Evolutionary conservation across 2,797 vertebrate genomes (phyloP).

Genomic region (Tapera naevia): DNA sequence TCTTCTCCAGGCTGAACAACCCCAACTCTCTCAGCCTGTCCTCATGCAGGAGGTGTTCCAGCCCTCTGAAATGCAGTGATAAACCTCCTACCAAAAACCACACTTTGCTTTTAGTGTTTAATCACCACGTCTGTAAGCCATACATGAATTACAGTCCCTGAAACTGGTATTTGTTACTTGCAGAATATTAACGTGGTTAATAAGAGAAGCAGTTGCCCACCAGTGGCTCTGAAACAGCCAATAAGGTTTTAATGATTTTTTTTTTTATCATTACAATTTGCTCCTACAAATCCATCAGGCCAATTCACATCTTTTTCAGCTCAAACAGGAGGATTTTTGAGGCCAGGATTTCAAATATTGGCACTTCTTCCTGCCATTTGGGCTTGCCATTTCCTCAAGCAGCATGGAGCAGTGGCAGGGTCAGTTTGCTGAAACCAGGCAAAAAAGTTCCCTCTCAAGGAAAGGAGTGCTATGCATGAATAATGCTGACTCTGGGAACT

Average conservation of each 20-base stretch:
- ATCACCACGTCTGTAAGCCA: background rate
- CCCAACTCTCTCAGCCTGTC: too few relatives aligned
- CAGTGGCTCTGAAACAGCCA: background rate
- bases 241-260: background rate
- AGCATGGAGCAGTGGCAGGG: too few relatives aligned
- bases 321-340: background rate
- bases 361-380: background rate
- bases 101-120: background rate
- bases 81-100: background rate
- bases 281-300: background rate
- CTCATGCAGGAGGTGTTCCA: too few relatives aligned
- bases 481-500: background rate
- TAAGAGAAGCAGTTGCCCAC: background rate
- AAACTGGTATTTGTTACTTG: background rate
- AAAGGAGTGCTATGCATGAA: background rate
- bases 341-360: background rate
- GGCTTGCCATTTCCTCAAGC: rapidly evolving
- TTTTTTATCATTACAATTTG: background rate
- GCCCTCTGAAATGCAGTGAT: background rate
- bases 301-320: background rate
- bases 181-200: slow-evolving; percentile 8
- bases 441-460: background rate
- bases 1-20: too few relatives aligned
- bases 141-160: background rate
- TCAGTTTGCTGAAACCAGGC: background rate